Evolutionary conservation across 2,113 vertebrate species (phyloP).

Genomic region (Ictidomys tridecemlineatus): DNA sequence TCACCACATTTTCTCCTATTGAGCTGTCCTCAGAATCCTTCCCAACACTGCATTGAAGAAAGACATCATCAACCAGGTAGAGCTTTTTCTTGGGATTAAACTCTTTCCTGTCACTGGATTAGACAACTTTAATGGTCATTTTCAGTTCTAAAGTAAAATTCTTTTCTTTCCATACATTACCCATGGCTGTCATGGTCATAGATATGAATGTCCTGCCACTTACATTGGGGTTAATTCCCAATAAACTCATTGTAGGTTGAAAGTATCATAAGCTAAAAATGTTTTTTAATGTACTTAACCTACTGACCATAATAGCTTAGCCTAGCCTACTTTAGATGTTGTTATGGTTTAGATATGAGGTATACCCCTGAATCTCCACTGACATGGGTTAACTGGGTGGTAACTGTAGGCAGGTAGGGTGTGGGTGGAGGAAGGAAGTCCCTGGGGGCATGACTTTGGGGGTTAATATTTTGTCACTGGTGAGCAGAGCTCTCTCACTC

Average conservation of each 20-base stretch:
- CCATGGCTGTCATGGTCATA: neutral
- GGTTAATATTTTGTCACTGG: too few species aligned
- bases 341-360: too few species aligned
- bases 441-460: too few species aligned
- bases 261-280: neutral
- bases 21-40: neutral
- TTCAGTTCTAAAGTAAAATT: conserved; percentile 32
- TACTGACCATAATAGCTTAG: neutral
- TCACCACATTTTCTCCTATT: neutral
- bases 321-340: neutral
- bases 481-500: too few species aligned
- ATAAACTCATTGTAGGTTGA: neutral
- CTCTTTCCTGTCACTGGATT: neutral
- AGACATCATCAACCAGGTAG: neutral
- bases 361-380: too few species aligned
- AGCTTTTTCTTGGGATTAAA: conserved; percentile 14
- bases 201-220: neutral
- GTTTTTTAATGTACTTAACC: neutral
- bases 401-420: too few species aligned
- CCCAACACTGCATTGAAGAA: neutral
- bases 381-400: too few species aligned
- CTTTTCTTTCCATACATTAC: neutral
- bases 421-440: too few species aligned
- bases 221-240: neutral
- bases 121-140: conserved; percentile 16